Conservation (phyloP, 2,888 invertebrate genomes). For the Nematopogon swammerdamellus region DNA sequence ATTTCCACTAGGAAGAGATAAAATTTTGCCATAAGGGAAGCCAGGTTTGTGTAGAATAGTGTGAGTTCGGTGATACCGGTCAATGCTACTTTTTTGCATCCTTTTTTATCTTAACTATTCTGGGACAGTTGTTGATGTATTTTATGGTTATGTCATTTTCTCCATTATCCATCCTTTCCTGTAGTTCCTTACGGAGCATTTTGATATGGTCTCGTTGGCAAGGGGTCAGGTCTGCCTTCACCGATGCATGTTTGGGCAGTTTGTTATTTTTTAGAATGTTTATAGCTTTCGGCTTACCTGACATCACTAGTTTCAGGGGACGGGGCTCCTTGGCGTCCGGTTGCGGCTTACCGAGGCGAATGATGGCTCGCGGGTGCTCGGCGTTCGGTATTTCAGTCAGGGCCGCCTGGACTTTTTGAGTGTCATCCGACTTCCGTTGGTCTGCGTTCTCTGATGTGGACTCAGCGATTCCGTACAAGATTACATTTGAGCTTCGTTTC, state of each 20-base stretch:
- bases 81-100: background rate
- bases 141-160: background rate
- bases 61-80: too few relatives aligned
- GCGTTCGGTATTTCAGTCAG: too few relatives aligned
- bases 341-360: background rate
- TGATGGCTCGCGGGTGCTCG: background rate
- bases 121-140: constrained; percentile 1
- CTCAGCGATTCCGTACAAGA: too few relatives aligned
- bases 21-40: background rate
- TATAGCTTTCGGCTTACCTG: constrained; percentile 1
- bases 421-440: too few relatives aligned
- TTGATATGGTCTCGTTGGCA: background rate
- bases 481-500: too few relatives aligned
- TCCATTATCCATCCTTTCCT: background rate
- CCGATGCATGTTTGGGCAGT: background rate
- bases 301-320: background rate
- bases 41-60: background rate
- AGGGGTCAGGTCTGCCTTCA: background rate
- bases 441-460: too few relatives aligned
- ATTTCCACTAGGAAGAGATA: background rate
- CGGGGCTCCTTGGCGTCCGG: background rate
- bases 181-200: background rate
- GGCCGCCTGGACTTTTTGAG: too few relatives aligned
- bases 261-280: constrained; percentile 1
- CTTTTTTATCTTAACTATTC: background rate